These are phyloP conservation scores for Schizotus pectinicornis DNA, from an alignment of 2,888 invertebrate genomes.

Conservation along the genomic window DNA sequence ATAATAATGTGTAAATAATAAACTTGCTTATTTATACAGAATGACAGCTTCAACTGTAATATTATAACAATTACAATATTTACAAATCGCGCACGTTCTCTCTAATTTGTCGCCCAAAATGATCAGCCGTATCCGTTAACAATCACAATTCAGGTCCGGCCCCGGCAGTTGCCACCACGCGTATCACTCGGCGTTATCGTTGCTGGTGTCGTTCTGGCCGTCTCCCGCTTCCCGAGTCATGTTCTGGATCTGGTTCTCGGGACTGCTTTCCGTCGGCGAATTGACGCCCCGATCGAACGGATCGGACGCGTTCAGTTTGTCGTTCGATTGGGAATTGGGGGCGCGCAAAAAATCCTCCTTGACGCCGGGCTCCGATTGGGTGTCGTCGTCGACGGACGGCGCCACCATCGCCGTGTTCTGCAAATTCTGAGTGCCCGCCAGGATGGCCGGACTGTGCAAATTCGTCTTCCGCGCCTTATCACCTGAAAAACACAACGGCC, in stretches of 20 bases:
- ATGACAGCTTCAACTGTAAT: slow-evolving; percentile 43
- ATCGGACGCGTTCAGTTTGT: slow-evolving; percentile 44
- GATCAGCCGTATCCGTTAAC: slow-evolving; percentile 1
- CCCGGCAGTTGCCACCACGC: slow-evolving; percentile 17
- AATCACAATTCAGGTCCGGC: slow-evolving; percentile 16
- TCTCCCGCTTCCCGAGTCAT: slow-evolving; percentile 65
- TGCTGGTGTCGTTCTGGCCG: slow-evolving; percentile 54
- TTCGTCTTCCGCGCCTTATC: slow-evolving; percentile 55
- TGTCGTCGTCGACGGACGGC: neutral
- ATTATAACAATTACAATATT: slow-evolving; percentile 52
- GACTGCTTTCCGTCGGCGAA: slow-evolving; percentile 36
- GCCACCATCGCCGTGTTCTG: slow-evolving; percentile 26
- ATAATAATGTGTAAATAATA: slow-evolving; percentile 51
- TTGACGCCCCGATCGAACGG: slow-evolving; percentile 40
- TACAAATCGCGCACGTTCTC: slow-evolving; percentile 45
- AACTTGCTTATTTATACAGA: slow-evolving; percentile 51
- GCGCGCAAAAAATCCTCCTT: slow-evolving; percentile 51
- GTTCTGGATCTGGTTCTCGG: slow-evolving; percentile 54
- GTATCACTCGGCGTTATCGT: slow-evolving; percentile 48
- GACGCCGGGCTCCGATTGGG: slow-evolving; percentile 26
- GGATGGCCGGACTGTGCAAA: slow-evolving; percentile 48
- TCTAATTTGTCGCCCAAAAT: slow-evolving; percentile 13
- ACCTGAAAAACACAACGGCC: slow-evolving; percentile 36
- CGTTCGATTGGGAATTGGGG: slow-evolving; percentile 48
- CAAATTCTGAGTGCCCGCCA: slow-evolving; percentile 50